A percentile compares a stretch with the other conserved stretches of the same genome.
Conservation (phyloP, 2,113 vertebrate species). For the Saimiri boliviensis region DNA sequence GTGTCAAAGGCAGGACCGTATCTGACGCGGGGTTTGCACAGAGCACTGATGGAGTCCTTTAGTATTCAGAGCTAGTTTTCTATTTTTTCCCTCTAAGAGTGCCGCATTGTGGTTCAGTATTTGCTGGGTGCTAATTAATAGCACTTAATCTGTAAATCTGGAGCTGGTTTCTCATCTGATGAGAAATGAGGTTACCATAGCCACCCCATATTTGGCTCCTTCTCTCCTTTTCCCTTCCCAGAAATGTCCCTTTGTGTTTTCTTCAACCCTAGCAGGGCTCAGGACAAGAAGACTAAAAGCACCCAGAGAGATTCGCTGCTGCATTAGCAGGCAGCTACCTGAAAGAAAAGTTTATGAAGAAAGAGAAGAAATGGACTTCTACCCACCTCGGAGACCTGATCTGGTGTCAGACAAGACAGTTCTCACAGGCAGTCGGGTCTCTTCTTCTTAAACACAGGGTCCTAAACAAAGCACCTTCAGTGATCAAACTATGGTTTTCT, state of each 20-base stretch:
- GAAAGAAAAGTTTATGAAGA: neutral
- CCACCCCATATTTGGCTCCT: conserved; percentile 42
- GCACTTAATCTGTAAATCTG: conserved; percentile 83
- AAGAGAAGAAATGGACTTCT: neutral
- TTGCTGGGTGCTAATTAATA: conserved; percentile 85
- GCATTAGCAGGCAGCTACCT: neutral
- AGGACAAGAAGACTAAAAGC: neutral
- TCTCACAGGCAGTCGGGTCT: neutral
- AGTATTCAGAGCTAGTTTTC: conserved; percentile 78
- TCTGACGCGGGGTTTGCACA: conserved; percentile 63
- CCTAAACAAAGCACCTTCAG: neutral
- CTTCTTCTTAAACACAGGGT: neutral
- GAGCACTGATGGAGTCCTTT: conserved; percentile 77
- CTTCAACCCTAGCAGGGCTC: neutral
- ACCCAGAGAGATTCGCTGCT: neutral
- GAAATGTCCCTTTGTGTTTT: neutral
- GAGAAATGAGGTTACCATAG: conserved; percentile 69
- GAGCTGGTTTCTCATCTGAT: conserved; percentile 83
- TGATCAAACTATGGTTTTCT: neutral
- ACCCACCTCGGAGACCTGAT: neutral
- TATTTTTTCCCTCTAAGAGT: conserved; percentile 65
- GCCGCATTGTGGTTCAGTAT: conserved; percentile 76
- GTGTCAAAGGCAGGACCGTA: conserved; percentile 64
- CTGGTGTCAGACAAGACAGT: neutral
- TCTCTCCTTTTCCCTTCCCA: neutral